These are phyloP conservation scores for Isoperla grammatica DNA, from an alignment of 2,888 invertebrate genomes.

Conservation along the genomic window DNA sequence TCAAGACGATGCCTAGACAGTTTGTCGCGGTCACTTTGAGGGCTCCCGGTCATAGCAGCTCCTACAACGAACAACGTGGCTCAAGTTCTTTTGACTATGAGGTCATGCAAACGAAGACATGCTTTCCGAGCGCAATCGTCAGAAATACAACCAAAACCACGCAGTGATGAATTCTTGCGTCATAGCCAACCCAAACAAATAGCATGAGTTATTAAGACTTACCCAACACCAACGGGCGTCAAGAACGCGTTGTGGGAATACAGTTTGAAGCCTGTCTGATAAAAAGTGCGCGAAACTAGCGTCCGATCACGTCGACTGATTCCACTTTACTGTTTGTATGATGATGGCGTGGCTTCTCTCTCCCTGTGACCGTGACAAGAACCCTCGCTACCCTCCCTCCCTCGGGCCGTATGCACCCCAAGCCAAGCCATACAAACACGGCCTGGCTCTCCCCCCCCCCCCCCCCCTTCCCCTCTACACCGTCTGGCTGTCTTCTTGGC, in stretches of 20 bases:
- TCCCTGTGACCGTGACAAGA: constrained; percentile 6
- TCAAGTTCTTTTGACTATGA: no score
- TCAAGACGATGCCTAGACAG: no score
- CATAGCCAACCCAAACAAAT: no score
- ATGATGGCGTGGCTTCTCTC: background rate
- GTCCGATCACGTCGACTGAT: background rate
- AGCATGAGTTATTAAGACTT: no score
- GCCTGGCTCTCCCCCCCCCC: background rate
- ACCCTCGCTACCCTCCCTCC: background rate
- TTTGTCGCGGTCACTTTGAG: no score
- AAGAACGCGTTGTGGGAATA: constrained; percentile 2
- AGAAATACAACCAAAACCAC: no score
- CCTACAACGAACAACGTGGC: no score
- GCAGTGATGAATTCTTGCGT: no score
- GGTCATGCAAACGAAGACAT: no score
- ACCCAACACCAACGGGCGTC: background rate
- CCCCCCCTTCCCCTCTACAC: background rate
- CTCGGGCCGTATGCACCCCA: background rate
- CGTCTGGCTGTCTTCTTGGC: background rate
- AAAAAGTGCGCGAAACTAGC: background rate
- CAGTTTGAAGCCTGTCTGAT: constrained; percentile 6
- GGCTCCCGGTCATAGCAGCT: no score
- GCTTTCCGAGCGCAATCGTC: no score
- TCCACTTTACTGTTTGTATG: background rate
- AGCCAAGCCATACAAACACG: constrained; percentile 8